These are phyloP conservation scores for Apaloderma vittatum DNA, from an alignment of 2,113 vertebrate species.

Conservation along the genomic window DNA sequence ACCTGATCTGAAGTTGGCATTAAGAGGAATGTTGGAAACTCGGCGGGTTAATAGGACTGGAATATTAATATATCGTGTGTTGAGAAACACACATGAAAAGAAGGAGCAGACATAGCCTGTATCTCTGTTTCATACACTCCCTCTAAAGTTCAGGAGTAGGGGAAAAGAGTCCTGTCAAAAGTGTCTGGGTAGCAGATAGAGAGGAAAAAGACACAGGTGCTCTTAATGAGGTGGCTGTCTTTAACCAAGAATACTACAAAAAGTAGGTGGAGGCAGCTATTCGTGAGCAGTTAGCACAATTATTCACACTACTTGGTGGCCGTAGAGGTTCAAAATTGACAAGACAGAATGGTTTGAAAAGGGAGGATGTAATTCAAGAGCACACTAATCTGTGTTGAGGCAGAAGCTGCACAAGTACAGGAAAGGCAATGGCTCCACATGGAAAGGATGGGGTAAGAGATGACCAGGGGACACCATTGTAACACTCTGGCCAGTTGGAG, in stretches of 20 bases:
- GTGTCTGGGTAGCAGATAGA: not conserved
- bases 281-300: not conserved
- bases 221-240: not conserved
- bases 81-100: not conserved
- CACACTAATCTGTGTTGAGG: not conserved
- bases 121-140: not conserved
- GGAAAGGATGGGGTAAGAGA: not conserved
- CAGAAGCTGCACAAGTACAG: not conserved
- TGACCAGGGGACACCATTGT: not conserved
- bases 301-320: not conserved
- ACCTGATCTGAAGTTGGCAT: too few relatives aligned
- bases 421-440: not conserved
- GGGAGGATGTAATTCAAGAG: not conserved
- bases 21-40: not conserved
- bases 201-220: not conserved
- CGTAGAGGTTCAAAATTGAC: not conserved
- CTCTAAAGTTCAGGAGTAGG: not conserved
- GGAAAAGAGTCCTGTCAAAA: not conserved
- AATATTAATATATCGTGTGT: not conserved
- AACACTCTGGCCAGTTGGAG: not conserved
- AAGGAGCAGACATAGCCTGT: not conserved
- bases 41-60: not conserved
- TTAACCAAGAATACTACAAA: not conserved
- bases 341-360: not conserved
- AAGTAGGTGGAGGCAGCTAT: not conserved